Conservation (phyloP, 2,888 invertebrate genomes). For the Brachypterus glaber region DNA sequence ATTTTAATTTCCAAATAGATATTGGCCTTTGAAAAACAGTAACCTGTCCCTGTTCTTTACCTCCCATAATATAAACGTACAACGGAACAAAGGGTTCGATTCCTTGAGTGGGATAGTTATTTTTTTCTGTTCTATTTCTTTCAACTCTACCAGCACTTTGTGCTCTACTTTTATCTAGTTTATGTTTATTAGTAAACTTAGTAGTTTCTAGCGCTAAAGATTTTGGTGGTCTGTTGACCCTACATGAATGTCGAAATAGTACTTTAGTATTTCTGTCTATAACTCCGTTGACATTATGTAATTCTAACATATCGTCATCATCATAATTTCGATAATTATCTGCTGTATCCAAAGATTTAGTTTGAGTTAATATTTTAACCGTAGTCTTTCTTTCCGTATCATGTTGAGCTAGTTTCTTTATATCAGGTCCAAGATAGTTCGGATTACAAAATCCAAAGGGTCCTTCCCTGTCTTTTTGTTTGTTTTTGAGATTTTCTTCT, state of each 20-base stretch:
- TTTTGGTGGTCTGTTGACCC: conserved; percentile 41
- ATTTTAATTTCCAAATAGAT: conserved; percentile 67
- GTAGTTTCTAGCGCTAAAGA: conserved; percentile 41
- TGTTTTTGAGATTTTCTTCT: conserved; percentile 32
- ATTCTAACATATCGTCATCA: conserved; percentile 33
- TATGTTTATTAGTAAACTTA: conserved; percentile 11
- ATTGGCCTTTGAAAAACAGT: conserved; percentile 68
- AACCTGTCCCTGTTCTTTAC: conserved; percentile 68
- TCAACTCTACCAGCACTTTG: conserved; percentile 51
- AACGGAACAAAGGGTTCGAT: conserved; percentile 45
- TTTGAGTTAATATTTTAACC: conserved; percentile 21
- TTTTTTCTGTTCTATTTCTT: conserved; percentile 35
- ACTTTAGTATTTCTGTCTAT: conserved; percentile 36
- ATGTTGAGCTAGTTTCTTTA: conserved; percentile 35
- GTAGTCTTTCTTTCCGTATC: conserved; percentile 24
- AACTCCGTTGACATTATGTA: conserved; percentile 34
- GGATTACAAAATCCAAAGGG: conserved; percentile 66
- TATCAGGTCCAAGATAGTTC: conserved; percentile 62
- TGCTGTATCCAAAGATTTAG: conserved; percentile 14
- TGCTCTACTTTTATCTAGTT: conserved; percentile 39
- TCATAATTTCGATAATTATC: conserved; percentile 17
- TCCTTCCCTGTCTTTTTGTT: conserved; percentile 37
- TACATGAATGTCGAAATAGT: conserved; percentile 30
- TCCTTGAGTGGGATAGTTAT: conserved; percentile 9
- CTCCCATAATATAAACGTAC: conserved; percentile 65